Conservation (phyloP, 2,797 vertebrate species). For the Streptopelia turtur region DNA sequence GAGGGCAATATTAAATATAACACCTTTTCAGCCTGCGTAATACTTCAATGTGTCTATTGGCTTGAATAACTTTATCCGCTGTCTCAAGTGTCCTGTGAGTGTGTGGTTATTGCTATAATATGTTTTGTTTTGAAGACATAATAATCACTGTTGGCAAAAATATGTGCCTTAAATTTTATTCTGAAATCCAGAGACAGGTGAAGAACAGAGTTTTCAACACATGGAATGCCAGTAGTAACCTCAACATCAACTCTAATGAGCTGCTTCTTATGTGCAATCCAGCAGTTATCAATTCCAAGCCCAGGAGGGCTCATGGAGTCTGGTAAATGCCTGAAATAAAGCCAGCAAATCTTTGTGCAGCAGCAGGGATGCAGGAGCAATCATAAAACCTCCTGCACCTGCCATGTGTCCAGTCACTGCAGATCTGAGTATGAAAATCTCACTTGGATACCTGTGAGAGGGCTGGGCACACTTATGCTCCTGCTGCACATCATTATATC, state of each 20-base stretch:
- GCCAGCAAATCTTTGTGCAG: background rate
- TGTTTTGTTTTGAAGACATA: background rate
- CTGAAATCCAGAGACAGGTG: background rate
- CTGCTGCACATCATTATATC: background rate
- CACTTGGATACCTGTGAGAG: conserved; percentile 32
- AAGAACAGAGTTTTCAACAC: background rate
- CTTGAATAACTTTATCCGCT: background rate
- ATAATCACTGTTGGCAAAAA: background rate
- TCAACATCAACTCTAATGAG: background rate
- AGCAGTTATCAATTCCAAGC: background rate
- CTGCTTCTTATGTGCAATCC: background rate
- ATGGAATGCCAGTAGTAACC: background rate
- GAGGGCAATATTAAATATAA: background rate
- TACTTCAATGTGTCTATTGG: background rate
- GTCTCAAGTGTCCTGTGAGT: background rate
- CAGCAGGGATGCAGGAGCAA: background rate
- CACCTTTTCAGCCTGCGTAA: background rate
- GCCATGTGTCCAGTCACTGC: background rate
- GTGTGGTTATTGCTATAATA: background rate
- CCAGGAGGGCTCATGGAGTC: background rate
- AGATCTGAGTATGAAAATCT: background rate
- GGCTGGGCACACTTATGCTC: background rate
- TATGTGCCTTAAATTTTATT: background rate
- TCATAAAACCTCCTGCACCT: conserved; percentile 33
- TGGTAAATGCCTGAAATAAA: conserved; percentile 14